Percentiles rank a stretch among this genome's conserved stretches.
phyloP scores from a whole-genome alignment of 2,888 invertebrate genomes.

The Synergus laeviventris region DNA sequence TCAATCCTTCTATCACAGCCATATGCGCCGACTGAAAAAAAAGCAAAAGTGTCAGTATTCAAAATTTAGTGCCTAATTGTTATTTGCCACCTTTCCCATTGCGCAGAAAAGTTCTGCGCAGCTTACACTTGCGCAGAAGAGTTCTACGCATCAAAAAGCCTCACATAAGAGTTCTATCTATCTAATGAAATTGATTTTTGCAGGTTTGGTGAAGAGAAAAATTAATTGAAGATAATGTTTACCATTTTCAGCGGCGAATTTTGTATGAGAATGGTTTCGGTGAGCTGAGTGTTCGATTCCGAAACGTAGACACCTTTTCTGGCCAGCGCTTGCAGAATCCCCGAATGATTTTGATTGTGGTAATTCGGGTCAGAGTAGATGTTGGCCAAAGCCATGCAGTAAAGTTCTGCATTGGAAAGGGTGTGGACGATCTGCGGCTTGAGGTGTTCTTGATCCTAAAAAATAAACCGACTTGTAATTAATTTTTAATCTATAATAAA shows the following conservation, averaged over 20 bases:
- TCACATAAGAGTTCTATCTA: neutral
- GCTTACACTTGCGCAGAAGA: neutral
- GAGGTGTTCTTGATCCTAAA: conserved; percentile 91
- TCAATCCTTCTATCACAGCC: conserved; percentile 96
- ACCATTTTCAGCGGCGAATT: conserved; percentile 96
- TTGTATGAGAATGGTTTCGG: conserved; percentile 96
- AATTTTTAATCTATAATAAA: too few relatives aligned
- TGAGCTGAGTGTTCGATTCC: conserved; percentile 90
- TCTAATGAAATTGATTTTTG: neutral
- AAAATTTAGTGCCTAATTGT: neutral
- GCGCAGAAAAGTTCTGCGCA: neutral
- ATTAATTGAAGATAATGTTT: conserved; percentile 70
- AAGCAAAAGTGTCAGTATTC: neutral
- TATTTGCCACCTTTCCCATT: neutral
- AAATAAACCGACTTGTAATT: neutral
- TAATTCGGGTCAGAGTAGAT: conserved; percentile 98
- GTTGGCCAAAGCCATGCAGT: conserved; percentile 95
- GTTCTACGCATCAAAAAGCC: neutral
- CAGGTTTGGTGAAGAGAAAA: neutral
- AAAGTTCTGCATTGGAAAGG: conserved; percentile 95
- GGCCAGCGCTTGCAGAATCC: conserved; percentile 94
- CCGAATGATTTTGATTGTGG: conserved; percentile 96
- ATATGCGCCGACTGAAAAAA: conserved; percentile 91
- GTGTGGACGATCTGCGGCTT: conserved; percentile 95
- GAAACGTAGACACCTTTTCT: conserved; percentile 92